A percentile compares a stretch with the other conserved stretches of the same genome.
Conservation (phyloP, 53 echinoderm and acorn worm genomes). For the Apostichopus leukothele region DNA sequence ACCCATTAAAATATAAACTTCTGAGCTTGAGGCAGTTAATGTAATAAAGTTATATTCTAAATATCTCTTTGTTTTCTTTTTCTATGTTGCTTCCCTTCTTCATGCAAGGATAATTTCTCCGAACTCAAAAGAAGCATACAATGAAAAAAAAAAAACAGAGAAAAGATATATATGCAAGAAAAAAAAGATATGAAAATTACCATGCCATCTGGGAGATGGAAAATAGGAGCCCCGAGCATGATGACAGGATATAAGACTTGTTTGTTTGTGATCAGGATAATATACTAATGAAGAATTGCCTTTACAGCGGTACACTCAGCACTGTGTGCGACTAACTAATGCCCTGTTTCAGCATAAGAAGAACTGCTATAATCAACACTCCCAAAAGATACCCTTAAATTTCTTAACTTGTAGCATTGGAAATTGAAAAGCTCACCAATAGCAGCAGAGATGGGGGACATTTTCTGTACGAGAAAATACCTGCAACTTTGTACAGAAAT, state of each 20-base stretch:
- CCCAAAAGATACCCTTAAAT: not conserved
- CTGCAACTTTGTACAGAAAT: not conserved
- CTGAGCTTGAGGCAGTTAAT: too few relatives aligned
- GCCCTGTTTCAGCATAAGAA: not conserved
- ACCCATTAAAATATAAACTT: too few relatives aligned
- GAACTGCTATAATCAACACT: not conserved
- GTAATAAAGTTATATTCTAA: not conserved
- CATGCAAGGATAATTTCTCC: not conserved
- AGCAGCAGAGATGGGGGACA: not conserved
- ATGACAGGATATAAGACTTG: not conserved
- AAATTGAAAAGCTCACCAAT: slow-evolving; percentile 1
- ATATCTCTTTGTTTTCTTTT: not conserved
- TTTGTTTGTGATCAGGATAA: not conserved
- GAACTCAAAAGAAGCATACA: not conserved
- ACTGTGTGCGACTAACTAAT: too few relatives aligned
- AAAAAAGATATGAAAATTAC: not conserved
- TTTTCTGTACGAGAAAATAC: not conserved
- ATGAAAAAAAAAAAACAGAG: not conserved
- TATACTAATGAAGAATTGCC: too few relatives aligned
- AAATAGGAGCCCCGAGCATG: slow-evolving; percentile 30
- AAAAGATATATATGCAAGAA: not conserved
- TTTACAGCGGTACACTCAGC: too few relatives aligned
- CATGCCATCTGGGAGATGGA: slow-evolving; percentile 34
- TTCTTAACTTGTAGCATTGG: slow-evolving; percentile 2
- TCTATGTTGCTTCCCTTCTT: not conserved